These are phyloP conservation scores for Aphyosemion australe DNA, from an alignment of 2,113 vertebrate genomes.

Conservation along the genomic window DNA sequence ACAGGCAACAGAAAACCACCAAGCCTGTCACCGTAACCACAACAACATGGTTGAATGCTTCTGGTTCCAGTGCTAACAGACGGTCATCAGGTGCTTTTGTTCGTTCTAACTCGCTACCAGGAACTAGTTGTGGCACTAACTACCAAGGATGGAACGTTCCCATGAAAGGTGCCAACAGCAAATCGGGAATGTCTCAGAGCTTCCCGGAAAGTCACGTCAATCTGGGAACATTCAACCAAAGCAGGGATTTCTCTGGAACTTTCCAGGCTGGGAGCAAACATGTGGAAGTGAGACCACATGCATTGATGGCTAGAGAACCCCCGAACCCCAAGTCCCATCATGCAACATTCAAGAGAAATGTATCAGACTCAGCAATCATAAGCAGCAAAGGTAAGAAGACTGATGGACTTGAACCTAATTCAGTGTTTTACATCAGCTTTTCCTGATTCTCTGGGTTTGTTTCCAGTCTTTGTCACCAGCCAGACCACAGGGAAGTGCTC, in stretches of 20 bases:
- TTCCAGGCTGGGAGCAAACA: slow-evolving; percentile 20
- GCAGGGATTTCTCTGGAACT: slow-evolving; percentile 54
- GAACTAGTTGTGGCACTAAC: slow-evolving; percentile 20
- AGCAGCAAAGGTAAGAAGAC: slow-evolving; percentile 81
- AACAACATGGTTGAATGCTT: background rate
- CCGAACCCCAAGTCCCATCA: slow-evolving; percentile 53
- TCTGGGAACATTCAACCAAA: slow-evolving; percentile 75
- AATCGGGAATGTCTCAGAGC: slow-evolving; percentile 47
- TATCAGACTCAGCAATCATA: slow-evolving; percentile 77
- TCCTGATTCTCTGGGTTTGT: slow-evolving; percentile 35
- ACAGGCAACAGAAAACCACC: slow-evolving; percentile 18
- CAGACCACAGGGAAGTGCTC: slow-evolving; percentile 83
- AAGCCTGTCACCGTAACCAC: slow-evolving; percentile 19
- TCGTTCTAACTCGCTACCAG: slow-evolving; percentile 63
- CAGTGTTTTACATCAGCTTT: slow-evolving; percentile 11
- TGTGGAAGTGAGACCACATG: slow-evolving; percentile 36
- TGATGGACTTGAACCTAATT: background rate
- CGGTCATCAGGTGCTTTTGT: slow-evolving; percentile 32
- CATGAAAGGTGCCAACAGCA: slow-evolving; percentile 33
- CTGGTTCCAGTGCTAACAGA: background rate
- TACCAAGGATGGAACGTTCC: slow-evolving; percentile 54
- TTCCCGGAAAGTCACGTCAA: slow-evolving; percentile 25
- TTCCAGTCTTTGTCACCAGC: slow-evolving; percentile 80
- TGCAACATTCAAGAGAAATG: slow-evolving; percentile 80
- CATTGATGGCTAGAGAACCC: slow-evolving; percentile 38